phyloP scores from a whole-genome alignment of 2,113 vertebrate species.

The Caracal caracal region DNA sequence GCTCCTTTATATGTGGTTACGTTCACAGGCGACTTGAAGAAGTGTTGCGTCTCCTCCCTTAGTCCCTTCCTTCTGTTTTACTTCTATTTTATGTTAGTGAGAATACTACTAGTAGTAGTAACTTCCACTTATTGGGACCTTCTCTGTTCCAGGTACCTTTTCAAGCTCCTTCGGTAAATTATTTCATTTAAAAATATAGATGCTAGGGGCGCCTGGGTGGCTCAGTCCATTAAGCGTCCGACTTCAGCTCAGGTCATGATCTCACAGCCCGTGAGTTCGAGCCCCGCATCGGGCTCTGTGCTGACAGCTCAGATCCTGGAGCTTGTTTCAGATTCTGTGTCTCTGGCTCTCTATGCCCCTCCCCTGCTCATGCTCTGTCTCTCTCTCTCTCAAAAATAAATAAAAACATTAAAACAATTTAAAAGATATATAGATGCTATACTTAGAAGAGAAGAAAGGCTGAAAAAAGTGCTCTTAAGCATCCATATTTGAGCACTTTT shows the following conservation, averaged over 20 bases:
- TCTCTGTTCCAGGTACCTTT: not conserved
- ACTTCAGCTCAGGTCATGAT: too few relatives aligned
- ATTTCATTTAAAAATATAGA: not conserved
- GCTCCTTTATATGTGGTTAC: not conserved
- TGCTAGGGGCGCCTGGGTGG: not conserved
- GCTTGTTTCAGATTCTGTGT: too few relatives aligned
- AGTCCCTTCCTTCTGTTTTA: not conserved
- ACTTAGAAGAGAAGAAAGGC: not conserved
- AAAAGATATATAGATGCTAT: not conserved
- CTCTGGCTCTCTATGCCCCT: too few relatives aligned
- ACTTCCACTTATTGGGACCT: not conserved
- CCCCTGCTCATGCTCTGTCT: too few relatives aligned
- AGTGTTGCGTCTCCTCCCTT: not conserved
- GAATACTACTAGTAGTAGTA: not conserved
- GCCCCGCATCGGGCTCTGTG: too few relatives aligned
- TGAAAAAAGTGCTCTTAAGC: not conserved
- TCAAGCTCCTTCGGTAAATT: not conserved
- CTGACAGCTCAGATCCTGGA: too few relatives aligned
- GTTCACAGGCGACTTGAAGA: not conserved
- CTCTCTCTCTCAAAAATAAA: too few relatives aligned
- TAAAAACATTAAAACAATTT: too few relatives aligned
- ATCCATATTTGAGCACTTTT: not conserved
- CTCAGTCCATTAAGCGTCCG: too few relatives aligned
- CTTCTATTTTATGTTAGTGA: not conserved
- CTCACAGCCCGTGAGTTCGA: too few relatives aligned